Conservation (phyloP, 2,797 vertebrate genomes). For the Vireo griseus region DNA sequence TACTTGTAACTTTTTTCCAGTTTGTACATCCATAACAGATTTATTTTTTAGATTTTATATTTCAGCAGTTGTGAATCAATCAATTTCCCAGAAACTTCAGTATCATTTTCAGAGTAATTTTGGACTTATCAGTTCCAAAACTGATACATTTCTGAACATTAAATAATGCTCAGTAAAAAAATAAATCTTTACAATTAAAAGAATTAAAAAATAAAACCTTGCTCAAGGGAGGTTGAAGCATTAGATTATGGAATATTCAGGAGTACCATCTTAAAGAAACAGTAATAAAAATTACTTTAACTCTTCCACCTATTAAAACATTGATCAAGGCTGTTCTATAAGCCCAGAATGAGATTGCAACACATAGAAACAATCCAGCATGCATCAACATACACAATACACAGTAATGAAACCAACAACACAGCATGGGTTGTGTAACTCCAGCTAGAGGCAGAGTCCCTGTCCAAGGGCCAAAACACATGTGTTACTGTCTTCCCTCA, state of each 20-base stretch:
- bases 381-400: neutral
- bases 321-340: neutral
- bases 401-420: neutral
- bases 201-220: neutral
- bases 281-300: neutral
- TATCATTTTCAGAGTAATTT: neutral
- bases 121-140: neutral
- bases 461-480: neutral
- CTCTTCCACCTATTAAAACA: neutral
- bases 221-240: neutral
- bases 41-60: neutral
- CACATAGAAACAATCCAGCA: neutral
- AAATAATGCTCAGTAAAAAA: neutral
- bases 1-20: neutral
- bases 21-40: neutral
- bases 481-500: neutral
- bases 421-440: neutral
- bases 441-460: neutral
- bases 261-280: neutral
- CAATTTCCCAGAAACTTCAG: neutral
- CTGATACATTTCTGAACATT: neutral
- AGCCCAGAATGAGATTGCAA: neutral
- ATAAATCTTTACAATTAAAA: neutral
- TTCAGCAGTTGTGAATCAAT: neutral
- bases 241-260: neutral